Evolutionary conservation across 2,888 invertebrate species (phyloP).

Genomic region (Cecidostiba fungosa): DNA sequence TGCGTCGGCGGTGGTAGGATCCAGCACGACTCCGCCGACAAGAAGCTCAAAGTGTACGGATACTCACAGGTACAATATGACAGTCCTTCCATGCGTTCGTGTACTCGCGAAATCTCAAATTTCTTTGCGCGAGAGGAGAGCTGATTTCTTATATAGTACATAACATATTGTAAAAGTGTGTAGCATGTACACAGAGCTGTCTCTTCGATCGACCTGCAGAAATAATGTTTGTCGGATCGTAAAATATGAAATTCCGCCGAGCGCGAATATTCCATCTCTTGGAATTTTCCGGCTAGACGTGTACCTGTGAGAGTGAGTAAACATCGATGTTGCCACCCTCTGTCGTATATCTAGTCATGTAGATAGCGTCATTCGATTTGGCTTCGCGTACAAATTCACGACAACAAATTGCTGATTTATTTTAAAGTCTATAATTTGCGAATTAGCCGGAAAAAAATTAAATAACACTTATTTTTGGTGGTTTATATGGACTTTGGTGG

Average conservation of each 20-base stretch:
- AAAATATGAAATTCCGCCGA: conserved; percentile 26
- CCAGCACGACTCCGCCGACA: conserved; percentile 88
- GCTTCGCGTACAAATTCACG: no score
- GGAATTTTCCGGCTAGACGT: conserved; percentile 11
- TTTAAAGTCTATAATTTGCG: no score
- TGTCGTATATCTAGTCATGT: neutral
- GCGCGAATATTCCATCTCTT: conserved; percentile 30
- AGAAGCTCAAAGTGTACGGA: conserved; percentile 93
- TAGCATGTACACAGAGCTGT: neutral
- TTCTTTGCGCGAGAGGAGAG: no score
- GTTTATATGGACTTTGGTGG: no score
- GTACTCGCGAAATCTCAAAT: no score
- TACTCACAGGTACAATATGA: conserved; percentile 95
- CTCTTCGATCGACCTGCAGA: neutral
- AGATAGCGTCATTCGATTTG: neutral
- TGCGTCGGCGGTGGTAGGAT: conserved; percentile 97
- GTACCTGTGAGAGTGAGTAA: neutral
- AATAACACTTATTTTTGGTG: no score
- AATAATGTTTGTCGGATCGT: conserved; percentile 22
- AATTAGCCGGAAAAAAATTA: no score
- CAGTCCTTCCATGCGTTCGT: no score
- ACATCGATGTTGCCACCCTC: neutral
- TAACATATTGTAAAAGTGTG: neutral
- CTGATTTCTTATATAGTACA: no score
- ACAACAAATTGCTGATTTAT: no score